phyloP scores from a whole-genome alignment of 92 coral and sea anemone species.

The Bergia puertoricense region DNA sequence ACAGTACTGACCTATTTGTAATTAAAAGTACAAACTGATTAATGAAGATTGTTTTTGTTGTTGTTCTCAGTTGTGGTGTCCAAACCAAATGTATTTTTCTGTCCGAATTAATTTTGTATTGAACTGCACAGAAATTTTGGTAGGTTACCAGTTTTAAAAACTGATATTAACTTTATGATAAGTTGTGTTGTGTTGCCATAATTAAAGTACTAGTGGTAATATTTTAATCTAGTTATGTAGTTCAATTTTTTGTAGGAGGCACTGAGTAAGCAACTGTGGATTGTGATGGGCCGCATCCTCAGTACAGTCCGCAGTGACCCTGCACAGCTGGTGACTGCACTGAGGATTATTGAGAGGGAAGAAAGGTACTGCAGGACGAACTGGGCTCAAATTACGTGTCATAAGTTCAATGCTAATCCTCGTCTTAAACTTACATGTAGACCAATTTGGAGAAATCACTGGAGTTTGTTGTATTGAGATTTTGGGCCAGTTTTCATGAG shows the following conservation, averaged over 20 bases:
- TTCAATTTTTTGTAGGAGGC: constrained; percentile 57
- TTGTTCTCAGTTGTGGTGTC: too few relatives aligned
- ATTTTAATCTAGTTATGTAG: not conserved
- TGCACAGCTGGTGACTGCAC: constrained; percentile 93
- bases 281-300: constrained; percentile 83
- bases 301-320: constrained; percentile 98
- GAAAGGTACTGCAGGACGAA: constrained; percentile 66
- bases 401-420: too few relatives aligned
- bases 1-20: too few relatives aligned
- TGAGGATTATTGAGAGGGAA: constrained; percentile 93
- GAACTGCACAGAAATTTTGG: too few relatives aligned
- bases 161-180: too few relatives aligned
- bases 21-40: too few relatives aligned
- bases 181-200: not conserved
- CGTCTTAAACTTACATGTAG: not conserved
- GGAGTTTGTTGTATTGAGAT: not conserved
- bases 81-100: too few relatives aligned
- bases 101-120: too few relatives aligned
- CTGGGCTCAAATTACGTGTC: too few relatives aligned
- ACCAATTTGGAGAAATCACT: not conserved
- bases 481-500: not conserved
- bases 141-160: too few relatives aligned
- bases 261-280: constrained; percentile 88
- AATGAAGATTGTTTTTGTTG: too few relatives aligned
- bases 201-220: not conserved